phyloP scores from a whole-genome alignment of 2,888 invertebrate genomes.

The Hydraecia micacea region DNA sequence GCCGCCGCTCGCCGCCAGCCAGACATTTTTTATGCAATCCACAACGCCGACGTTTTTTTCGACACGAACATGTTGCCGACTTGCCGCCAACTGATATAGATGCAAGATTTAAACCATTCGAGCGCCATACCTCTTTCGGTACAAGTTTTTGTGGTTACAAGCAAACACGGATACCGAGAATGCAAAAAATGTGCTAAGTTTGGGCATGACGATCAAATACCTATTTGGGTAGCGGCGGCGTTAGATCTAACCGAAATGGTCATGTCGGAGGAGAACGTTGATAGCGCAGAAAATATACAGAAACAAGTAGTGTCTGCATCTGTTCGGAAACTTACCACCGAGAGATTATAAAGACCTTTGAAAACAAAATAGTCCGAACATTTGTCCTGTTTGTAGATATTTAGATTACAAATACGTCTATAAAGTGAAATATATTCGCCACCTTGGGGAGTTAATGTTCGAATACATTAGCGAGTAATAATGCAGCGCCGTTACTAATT shows the following conservation, averaged over 20 bases:
- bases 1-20: conserved; percentile 81
- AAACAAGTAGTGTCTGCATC: background rate
- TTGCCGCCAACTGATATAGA: conserved; percentile 67
- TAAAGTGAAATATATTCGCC: conserved; percentile 48
- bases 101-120: conserved; percentile 58
- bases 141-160: conserved; percentile 54
- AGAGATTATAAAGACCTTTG: background rate
- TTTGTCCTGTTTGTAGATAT: background rate
- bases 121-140: conserved; percentile 50
- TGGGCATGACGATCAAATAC: conserved; percentile 40
- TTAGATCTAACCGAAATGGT: conserved; percentile 42
- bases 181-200: conserved; percentile 49
- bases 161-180: conserved; percentile 42
- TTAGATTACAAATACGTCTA: conserved; percentile 24
- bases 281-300: background rate
- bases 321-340: background rate
- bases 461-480: conserved; percentile 62
- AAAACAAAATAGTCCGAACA: background rate
- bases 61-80: conserved; percentile 72
- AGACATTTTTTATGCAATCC: conserved; percentile 90
- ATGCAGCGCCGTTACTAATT: conserved; percentile 62
- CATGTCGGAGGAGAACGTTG: background rate
- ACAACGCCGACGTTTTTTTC: conserved; percentile 79
- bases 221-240: conserved; percentile 41
- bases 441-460: conserved; percentile 55